Percentiles rank a stretch among this genome's conserved stretches.
Conservation (phyloP, 2,888 invertebrate genomes). For the Drosophila neoperkinsi region DNA sequence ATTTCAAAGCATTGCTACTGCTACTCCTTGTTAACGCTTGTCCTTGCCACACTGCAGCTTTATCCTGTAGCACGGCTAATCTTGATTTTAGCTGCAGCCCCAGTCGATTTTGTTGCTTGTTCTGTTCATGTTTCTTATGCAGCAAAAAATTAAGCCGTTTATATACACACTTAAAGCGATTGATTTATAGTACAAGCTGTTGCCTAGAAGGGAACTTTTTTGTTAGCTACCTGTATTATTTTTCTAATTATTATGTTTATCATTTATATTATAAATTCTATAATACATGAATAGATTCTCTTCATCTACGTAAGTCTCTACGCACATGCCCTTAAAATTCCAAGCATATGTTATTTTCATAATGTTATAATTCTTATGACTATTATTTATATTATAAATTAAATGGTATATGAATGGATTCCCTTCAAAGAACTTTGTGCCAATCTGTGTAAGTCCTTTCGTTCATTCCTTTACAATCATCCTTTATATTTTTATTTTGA, state of each 20-base stretch:
- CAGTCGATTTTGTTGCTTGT: slow-evolving; percentile 14
- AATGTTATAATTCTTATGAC: background rate
- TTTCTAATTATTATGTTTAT: background rate
- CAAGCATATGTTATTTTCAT: background rate
- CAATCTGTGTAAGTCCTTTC: background rate
- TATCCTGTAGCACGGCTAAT: slow-evolving; percentile 62
- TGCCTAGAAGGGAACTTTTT: background rate
- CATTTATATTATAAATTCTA: background rate
- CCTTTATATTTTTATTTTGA: background rate
- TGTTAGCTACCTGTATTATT: background rate
- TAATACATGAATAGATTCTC: background rate
- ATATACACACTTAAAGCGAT: slow-evolving; percentile 18
- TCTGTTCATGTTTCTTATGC: slow-evolving; percentile 19
- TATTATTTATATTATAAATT: background rate
- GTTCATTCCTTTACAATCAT: background rate
- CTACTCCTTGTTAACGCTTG: slow-evolving; percentile 39
- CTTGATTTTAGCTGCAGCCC: slow-evolving; percentile 60
- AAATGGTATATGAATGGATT: background rate
- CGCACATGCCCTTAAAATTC: background rate
- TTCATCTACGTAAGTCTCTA: background rate
- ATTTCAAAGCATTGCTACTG: slow-evolving; percentile 53
- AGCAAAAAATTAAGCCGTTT: slow-evolving; percentile 39
- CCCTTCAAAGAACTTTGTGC: background rate
- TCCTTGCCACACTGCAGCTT: slow-evolving; percentile 58
- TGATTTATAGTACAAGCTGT: slow-evolving; percentile 14